A percentile compares a stretch with the other conserved stretches of the same genome.
phyloP scores from a whole-genome alignment of 2,113 vertebrate genomes.

The Anguilla rostrata region DNA sequence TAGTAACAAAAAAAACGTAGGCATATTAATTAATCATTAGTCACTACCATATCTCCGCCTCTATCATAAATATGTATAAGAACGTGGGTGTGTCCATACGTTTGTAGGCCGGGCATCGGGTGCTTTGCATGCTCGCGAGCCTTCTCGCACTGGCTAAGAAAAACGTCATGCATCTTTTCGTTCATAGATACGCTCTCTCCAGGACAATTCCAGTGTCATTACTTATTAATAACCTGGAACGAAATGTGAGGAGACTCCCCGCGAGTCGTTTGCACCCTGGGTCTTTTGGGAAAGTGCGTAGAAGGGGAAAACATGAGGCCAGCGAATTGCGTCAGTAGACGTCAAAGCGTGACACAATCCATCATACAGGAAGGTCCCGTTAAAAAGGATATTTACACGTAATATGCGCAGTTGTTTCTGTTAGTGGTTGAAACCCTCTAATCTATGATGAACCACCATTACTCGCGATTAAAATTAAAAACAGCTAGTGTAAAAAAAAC shows the following conservation, averaged over 20 bases:
- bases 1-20: too few species aligned
- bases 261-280: conserved; percentile 7
- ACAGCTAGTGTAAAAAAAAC: not conserved
- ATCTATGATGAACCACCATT: not conserved
- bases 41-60: conserved; percentile 7
- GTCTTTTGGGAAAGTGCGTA: conserved; percentile 35
- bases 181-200: not conserved
- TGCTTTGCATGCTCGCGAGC: not conserved
- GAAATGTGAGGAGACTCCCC: conserved; percentile 28
- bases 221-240: conserved; percentile 29
- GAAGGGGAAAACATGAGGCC: conserved; percentile 52
- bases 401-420: not conserved
- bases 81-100: not conserved
- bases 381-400: conserved; percentile 12
- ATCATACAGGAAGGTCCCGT: conserved; percentile 38
- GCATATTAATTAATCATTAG: conserved; percentile 20
- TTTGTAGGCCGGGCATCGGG: not conserved
- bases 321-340: conserved; percentile 58
- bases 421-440: not conserved
- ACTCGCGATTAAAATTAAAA: not conserved
- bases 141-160: conserved; percentile 8
- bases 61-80: conserved; percentile 15
- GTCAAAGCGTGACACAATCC: conserved; percentile 48
- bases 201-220: conserved; percentile 22
- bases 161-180: conserved; percentile 5